Percentiles rank a stretch among this genome's conserved stretches.
phyloP scores from a whole-genome alignment of 2,888 invertebrate genomes.

The Strigamia crassipes region DNA sequence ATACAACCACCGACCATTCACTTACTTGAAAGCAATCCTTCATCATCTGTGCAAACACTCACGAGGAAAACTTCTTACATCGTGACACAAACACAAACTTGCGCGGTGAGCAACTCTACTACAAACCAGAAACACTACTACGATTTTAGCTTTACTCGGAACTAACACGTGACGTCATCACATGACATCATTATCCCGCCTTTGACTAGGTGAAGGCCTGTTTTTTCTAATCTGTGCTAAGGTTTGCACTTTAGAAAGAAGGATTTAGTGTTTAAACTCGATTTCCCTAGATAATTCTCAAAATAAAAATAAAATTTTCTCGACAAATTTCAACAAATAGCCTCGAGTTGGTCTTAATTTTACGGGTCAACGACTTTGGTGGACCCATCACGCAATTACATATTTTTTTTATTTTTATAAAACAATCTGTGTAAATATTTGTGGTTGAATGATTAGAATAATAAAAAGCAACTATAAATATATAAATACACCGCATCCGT shows the following conservation, averaged over 20 bases:
- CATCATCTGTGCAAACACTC: background rate
- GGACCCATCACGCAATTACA: background rate
- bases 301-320: no score
- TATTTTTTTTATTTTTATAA: no score
- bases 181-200: background rate
- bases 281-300: no score
- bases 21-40: background rate
- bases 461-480: no score
- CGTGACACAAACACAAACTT: background rate
- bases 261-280: no score
- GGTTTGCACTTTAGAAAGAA: background rate
- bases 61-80: background rate
- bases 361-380: background rate
- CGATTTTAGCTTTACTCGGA: background rate
- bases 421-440: no score
- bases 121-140: background rate
- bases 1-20: no score
- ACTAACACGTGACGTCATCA: background rate
- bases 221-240: background rate
- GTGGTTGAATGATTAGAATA: no score
- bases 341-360: background rate
- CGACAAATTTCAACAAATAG: background rate
- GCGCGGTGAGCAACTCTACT: no score
- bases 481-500: no score
- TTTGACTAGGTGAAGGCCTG: background rate